Conservation (phyloP, 2,113 vertebrate species). For the Baryphthengus martii region DNA sequence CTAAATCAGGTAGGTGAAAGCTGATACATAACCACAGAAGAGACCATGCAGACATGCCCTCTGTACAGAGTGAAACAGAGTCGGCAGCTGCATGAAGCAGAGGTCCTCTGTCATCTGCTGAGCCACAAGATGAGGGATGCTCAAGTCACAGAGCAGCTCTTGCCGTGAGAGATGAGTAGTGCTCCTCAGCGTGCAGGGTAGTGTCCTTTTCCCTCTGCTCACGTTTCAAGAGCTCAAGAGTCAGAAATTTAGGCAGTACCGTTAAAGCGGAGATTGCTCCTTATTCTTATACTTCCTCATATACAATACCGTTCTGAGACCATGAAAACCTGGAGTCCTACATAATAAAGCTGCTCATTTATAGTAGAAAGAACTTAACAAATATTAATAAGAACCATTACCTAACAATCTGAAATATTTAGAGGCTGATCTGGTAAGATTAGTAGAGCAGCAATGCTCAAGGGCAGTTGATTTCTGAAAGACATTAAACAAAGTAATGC, state of each 20-base stretch:
- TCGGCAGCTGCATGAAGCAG: not conserved
- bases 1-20: not conserved
- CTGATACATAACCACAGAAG: not conserved
- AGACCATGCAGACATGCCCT: not conserved
- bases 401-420: constrained; percentile 15
- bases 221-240: not conserved
- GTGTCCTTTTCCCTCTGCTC: not conserved
- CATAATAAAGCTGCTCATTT: not conserved
- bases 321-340: not conserved
- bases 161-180: too few species aligned
- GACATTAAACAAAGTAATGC: not conserved
- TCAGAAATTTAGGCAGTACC: not conserved
- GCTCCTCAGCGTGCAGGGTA: not conserved
- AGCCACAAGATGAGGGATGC: not conserved
- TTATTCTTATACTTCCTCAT: not conserved
- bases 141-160: not conserved
- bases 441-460: not conserved
- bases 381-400: not conserved
- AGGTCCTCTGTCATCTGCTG: not conserved
- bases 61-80: not conserved
- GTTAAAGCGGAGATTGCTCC: not conserved
- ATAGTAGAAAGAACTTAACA: not conserved
- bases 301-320: not conserved
- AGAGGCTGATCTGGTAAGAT: not conserved
- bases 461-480: not conserved